These are phyloP conservation scores for Colossoma macropomum DNA, from an alignment of 2,113 vertebrate genomes.

Conservation along the genomic window DNA sequence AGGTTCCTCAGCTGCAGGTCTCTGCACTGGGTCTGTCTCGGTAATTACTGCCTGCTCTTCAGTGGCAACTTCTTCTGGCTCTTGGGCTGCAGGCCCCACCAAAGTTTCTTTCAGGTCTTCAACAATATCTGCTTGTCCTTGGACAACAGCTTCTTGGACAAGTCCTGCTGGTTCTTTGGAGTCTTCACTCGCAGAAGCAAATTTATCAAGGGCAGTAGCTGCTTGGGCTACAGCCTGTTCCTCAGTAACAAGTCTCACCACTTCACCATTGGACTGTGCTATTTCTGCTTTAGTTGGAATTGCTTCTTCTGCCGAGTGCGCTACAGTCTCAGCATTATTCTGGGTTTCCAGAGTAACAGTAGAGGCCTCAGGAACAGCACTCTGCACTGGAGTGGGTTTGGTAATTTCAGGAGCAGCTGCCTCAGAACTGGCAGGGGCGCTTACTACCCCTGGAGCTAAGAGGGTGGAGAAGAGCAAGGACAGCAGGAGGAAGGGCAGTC, in stretches of 20 bases:
- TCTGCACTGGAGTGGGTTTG: conserved; percentile 51
- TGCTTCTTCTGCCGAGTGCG: conserved; percentile 33
- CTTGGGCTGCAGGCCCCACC: too few species aligned
- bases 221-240: conserved; percentile 25
- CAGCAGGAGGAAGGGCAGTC: conserved; percentile 41
- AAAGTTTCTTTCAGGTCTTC: too few species aligned
- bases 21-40: not conserved
- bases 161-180: conserved; percentile 19
- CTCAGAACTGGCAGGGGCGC: conserved; percentile 49
- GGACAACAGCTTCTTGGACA: not conserved
- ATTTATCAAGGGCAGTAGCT: conserved; percentile 22
- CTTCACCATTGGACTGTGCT: conserved; percentile 56
- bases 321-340: conserved; percentile 27
- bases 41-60: not conserved
- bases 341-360: conserved; percentile 33
- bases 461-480: conserved; percentile 52
- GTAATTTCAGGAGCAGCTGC: conserved; percentile 56
- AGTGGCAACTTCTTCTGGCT: conserved; percentile 7
- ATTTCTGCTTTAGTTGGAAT: conserved; percentile 15
- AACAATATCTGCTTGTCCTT: conserved; percentile 4
- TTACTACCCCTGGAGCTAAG: conserved; percentile 57
- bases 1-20: not conserved
- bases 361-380: conserved; percentile 55
- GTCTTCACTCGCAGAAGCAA: conserved; percentile 4
- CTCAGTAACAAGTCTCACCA: not conserved